Base-by-base conservation (phyloP, 2,797 vertebrate species). In the Molossus molossus region DNA sequence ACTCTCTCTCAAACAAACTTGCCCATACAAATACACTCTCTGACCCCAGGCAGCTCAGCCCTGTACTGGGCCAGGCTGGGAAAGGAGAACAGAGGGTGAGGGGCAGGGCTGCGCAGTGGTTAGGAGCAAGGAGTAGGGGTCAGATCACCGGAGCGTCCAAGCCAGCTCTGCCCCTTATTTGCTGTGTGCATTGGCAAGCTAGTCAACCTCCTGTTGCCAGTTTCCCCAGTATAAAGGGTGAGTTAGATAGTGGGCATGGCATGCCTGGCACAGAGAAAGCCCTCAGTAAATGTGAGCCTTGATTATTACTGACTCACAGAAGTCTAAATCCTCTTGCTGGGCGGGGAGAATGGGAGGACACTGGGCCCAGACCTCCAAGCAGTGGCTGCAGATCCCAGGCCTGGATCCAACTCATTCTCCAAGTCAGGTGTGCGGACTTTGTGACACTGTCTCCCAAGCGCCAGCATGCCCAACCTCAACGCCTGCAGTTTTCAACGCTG, bases 71-170 rank as follows among this genome's bases (percentile, higher is more conserved):
- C 21, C 0, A 9, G n/a, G 2, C 37, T 33, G 70, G 60, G 77
- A 48, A 33, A 87, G 67, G 23, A 89, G 76, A 83, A 37, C 4
- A 3, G 14, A 65, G 37, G 15, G 3, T 0, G 17, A 70, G 40
- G 70, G 33, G 23, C 4, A 5, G 5, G 48, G 27, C 11, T 27
- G 37, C 9, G 2, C 18, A 6, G 20, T 0, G 10, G 29, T n/a
- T 2, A 69, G 65, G 18, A 57, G 7, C 17, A 3, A 90, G 60
- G 57, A 53, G 21, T 18, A 21, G 12, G 40, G 27, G 15, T 15
- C 9, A 4, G 48, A 14, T 6, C 0, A 0, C 37, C 75, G 29
- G 3, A 25, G 8, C 11, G 20, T 20, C 21, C 3, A 50, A 60
- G 20, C 60, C n/a, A 7, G 9, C 15, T 58, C 27, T 20, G 40